Conservation (phyloP, 2,888 invertebrate species). For the Epinotia bilunana region DNA sequence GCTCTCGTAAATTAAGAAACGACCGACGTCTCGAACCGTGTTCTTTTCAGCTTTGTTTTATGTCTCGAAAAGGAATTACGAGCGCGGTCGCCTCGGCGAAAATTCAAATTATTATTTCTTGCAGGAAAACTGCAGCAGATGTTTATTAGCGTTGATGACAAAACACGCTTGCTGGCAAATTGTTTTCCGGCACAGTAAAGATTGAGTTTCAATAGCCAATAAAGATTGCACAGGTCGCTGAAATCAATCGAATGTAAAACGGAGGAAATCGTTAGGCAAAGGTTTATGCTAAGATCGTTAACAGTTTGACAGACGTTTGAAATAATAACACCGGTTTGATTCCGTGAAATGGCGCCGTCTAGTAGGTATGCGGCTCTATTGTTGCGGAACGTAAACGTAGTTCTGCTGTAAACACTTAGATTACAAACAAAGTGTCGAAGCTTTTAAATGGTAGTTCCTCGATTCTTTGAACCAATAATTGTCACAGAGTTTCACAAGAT, state of each 20-base stretch:
- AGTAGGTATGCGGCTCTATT: slow-evolving; percentile 36
- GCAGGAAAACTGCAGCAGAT: slow-evolving; percentile 54
- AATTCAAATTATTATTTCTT: slow-evolving; percentile 52
- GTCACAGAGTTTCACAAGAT: slow-evolving; percentile 27
- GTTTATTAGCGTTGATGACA: slow-evolving; percentile 73
- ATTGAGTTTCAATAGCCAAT: slow-evolving; percentile 78
- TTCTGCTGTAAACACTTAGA: slow-evolving; percentile 35
- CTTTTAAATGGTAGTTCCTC: slow-evolving; percentile 18
- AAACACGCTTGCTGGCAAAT: slow-evolving; percentile 68
- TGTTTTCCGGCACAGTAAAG: slow-evolving; percentile 79
- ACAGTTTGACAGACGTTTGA: slow-evolving; percentile 65
- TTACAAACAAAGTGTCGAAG: slow-evolving; percentile 31
- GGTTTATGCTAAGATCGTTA: slow-evolving; percentile 46
- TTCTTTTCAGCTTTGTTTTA: slow-evolving; percentile 72
- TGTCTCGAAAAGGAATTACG: slow-evolving; percentile 63
- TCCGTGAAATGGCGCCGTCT: slow-evolving; percentile 36
- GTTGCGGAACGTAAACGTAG: slow-evolving; percentile 36
- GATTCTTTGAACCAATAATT: slow-evolving; percentile 22
- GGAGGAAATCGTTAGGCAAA: slow-evolving; percentile 56
- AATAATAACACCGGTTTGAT: slow-evolving; percentile 61
- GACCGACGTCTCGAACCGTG: slow-evolving; percentile 70
- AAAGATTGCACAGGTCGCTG: slow-evolving; percentile 52
- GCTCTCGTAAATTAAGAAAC: slow-evolving; percentile 80
- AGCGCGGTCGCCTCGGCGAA: slow-evolving; percentile 50
- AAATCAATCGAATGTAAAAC: slow-evolving; percentile 58